Conservation (phyloP, 2,888 invertebrate species). For the Pemphredon lugubris region DNA sequence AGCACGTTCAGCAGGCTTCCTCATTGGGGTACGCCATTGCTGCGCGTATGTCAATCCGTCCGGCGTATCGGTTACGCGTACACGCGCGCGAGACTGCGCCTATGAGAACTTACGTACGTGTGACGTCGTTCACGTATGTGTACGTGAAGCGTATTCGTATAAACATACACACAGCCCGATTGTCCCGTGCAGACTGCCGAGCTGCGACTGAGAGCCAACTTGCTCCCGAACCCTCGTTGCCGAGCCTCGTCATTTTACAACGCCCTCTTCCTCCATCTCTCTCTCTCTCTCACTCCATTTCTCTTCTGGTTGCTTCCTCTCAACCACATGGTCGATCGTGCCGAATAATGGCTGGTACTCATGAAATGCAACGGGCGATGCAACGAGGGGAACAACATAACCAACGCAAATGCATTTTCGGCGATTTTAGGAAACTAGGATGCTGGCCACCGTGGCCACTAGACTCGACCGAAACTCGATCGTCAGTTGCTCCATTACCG, state of each 20-base stretch:
- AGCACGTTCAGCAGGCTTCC: slow-evolving; percentile 38
- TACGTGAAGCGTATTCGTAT: slow-evolving; percentile 13
- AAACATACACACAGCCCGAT: slow-evolving; percentile 49
- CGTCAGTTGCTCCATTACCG: too few relatives aligned
- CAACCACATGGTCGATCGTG: slow-evolving; percentile 44
- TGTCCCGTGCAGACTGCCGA: slow-evolving; percentile 65
- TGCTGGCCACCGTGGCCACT: too few relatives aligned
- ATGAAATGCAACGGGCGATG: slow-evolving; percentile 22
- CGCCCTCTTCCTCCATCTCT: slow-evolving; percentile 43
- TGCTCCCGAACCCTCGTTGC: slow-evolving; percentile 48
- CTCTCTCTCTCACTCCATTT: slow-evolving; percentile 14
- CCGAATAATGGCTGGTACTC: slow-evolving; percentile 25
- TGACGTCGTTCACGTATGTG: slow-evolving; percentile 16
- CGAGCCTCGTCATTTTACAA: slow-evolving; percentile 37
- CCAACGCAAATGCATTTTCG: too few relatives aligned
- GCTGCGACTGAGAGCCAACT: slow-evolving; percentile 62
- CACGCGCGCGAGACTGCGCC: slow-evolving; percentile 41
- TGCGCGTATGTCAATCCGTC: slow-evolving; percentile 55
- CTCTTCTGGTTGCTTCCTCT: neutral
- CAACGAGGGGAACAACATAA: too few relatives aligned
- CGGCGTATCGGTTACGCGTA: slow-evolving; percentile 49
- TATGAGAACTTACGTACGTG: slow-evolving; percentile 32
- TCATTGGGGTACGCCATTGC: slow-evolving; percentile 50
- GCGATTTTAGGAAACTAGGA: too few relatives aligned
- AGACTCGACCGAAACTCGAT: too few relatives aligned